Evolutionary conservation across 2,888 invertebrate species (phyloP).

Genomic region (Apoda limacodes): DNA sequence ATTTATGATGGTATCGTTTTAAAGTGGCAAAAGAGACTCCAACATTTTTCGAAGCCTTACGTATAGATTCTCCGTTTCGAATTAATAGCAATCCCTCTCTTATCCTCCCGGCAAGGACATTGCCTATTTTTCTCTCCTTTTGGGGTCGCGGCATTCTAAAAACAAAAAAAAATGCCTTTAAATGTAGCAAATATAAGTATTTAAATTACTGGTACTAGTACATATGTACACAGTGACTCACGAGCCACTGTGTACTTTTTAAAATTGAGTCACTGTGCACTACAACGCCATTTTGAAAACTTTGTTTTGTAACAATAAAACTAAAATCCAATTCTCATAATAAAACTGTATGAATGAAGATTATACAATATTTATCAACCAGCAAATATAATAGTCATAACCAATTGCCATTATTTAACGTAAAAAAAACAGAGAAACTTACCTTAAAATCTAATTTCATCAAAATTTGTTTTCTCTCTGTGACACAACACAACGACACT

Average conservation of each 20-base stretch:
- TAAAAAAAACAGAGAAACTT: slow-evolving; percentile 3
- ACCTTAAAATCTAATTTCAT: slow-evolving; percentile 3
- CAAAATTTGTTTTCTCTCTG: slow-evolving; percentile 5
- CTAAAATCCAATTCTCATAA: slow-evolving; percentile 4
- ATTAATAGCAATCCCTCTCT: too few relatives aligned
- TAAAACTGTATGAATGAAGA: slow-evolving; percentile 10
- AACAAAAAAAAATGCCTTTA: slow-evolving; percentile 7
- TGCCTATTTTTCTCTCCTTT: slow-evolving; percentile 3
- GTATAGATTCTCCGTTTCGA: too few relatives aligned
- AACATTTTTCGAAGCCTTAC: too few relatives aligned
- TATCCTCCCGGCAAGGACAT: too few relatives aligned
- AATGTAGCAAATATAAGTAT: too few relatives aligned
- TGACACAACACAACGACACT: slow-evolving; percentile 6
- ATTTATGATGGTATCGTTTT: too few relatives aligned
- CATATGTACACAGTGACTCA: slow-evolving; percentile 7
- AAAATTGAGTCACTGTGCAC: slow-evolving; percentile 14
- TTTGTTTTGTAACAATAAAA: slow-evolving; percentile 8
- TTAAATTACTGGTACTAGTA: slow-evolving; percentile 8
- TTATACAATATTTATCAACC: slow-evolving; percentile 10
- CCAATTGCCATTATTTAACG: too few relatives aligned
- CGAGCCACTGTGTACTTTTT: slow-evolving; percentile 13
- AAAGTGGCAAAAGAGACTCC: too few relatives aligned
- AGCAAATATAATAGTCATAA: slow-evolving; percentile 6
- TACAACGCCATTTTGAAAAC: slow-evolving; percentile 12
- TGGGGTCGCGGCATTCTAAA: slow-evolving; percentile 2